Base-by-base conservation (phyloP, 2,113 vertebrate species). In the Scatophagus argus region DNA sequence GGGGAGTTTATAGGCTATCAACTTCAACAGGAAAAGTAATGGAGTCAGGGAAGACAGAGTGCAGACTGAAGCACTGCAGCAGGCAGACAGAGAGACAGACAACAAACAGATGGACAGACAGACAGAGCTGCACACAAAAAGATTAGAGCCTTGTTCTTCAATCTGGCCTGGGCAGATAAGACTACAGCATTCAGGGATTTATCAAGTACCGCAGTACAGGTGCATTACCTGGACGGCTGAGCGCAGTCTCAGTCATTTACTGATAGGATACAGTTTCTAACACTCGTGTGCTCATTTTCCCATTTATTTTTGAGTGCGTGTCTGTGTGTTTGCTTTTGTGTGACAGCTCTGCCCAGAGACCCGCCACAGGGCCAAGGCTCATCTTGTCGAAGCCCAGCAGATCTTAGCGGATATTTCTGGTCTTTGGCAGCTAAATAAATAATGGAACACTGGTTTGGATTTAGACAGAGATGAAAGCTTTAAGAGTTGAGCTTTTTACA, bases 131-230 rank as follows among this genome's bases (percentile, higher is more conserved):
- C 74, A 79, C 77, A 84, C 58, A 85, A 21, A 86, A 73, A 81
- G 43, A 79, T 56, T 13, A 41, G 21, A 67, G 58, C 73, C 69
- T 86, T 88, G 84, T 88, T 91, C 80, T 82, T 55, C 64, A 70
- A 75, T 74, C 88, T 93, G 91, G 88, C 61, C 77, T 1, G 16
- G 55, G 51, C 69, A 74, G 92, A 93, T 93, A 93, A 92, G 85
- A 77, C 84, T 23, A 60, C 66, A 83, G 88, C 87, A 73, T 90
- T 89, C 75, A 63, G 64, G 88, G 88, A 83, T 89, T 90, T 92
- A 90, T 91, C 91, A 74, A 83, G 82, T 73, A 69, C 59, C 83
- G 81, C 80, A 2, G 82, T 62, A 66, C 80, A 87, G 89, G 88
- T 90, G 87, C 88, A 92, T 89, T 89, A 88, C 88, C 86, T 87